Conservation (phyloP, 2,888 invertebrate genomes). For the Dicycla oo region DNA sequence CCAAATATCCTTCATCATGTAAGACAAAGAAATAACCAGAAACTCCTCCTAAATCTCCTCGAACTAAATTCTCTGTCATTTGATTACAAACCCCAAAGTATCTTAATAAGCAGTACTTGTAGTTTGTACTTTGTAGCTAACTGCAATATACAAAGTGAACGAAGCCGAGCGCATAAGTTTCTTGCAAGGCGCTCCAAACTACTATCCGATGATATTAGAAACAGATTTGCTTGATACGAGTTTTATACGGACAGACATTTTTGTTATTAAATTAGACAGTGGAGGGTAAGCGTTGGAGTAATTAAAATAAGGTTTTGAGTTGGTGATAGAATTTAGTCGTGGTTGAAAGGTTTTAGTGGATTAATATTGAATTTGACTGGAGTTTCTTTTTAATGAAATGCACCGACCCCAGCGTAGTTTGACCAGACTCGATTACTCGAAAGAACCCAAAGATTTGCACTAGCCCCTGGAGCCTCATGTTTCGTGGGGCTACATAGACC, state of each 20-base stretch:
- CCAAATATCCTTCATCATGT: too few species aligned
- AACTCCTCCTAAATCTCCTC: neutral
- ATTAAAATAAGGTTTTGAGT: constrained; percentile 37
- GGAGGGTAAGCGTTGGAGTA: neutral
- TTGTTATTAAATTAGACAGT: constrained; percentile 55
- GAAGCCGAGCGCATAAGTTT: constrained; percentile 54
- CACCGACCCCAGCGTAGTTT: too few species aligned
- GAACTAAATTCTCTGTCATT: constrained; percentile 34
- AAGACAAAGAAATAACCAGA: constrained; percentile 3
- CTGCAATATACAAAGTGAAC: constrained; percentile 61
- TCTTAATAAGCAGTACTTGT: constrained; percentile 38
- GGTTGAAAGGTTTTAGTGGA: neutral
- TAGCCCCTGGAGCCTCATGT: too few species aligned
- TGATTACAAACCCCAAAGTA: constrained; percentile 33
- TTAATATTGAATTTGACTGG: neutral
- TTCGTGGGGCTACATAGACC: too few species aligned
- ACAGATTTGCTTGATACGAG: constrained; percentile 77
- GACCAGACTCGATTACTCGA: too few species aligned
- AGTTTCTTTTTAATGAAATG: neutral
- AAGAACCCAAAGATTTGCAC: too few species aligned
- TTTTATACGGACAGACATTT: constrained; percentile 69
- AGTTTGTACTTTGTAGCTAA: constrained; percentile 45
- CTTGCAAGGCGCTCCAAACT: constrained; percentile 60
- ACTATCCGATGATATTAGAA: constrained; percentile 77
- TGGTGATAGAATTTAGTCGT: neutral